Evolutionary conservation across 2,797 vertebrate species (phyloP).

Genomic region (Hippopotamyrus pictus): DNA sequence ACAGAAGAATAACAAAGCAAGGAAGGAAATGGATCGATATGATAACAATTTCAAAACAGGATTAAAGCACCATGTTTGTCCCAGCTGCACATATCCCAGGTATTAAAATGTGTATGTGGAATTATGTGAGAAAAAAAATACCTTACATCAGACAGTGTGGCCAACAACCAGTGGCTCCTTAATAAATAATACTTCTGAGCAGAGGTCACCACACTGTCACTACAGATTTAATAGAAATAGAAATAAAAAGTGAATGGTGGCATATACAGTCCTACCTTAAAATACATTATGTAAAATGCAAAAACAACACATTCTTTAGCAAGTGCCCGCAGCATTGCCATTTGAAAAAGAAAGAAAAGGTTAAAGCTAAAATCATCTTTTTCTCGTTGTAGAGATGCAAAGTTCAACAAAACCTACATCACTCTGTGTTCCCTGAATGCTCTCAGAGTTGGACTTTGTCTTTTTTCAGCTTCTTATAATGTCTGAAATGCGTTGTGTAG

Average conservation of each 20-base stretch:
- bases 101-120: neutral
- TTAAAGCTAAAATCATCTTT: neutral
- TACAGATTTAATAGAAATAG: neutral
- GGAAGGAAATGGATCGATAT: conserved; percentile 43
- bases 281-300: neutral
- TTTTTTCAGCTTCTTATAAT: neutral
- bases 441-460: neutral
- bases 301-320: neutral
- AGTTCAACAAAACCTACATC: neutral
- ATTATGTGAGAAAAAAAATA: neutral
- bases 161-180: neutral
- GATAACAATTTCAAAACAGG: neutral
- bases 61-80: neutral
- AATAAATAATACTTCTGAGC: neutral
- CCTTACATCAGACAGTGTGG: neutral
- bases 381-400: neutral
- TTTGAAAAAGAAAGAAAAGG: neutral
- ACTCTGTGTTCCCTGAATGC: neutral
- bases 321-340: neutral
- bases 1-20: conserved; percentile 29
- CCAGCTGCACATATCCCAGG: neutral
- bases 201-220: neutral
- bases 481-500: neutral
- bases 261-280: neutral
- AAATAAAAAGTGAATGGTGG: neutral